Base-by-base conservation (phyloP, 2,797 vertebrate genomes). In the Falco novaeseelandiae region DNA sequence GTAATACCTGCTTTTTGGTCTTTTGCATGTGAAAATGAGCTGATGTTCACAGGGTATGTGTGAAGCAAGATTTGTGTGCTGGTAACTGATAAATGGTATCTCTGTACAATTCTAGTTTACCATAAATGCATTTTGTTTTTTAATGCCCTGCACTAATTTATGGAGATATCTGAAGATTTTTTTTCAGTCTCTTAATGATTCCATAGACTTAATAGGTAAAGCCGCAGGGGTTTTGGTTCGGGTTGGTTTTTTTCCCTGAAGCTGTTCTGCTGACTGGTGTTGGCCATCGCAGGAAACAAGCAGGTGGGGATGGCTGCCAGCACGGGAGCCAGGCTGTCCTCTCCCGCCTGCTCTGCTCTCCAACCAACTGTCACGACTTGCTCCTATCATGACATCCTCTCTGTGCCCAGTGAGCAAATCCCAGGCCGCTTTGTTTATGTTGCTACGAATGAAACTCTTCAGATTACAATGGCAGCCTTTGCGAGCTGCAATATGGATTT, bases 121-220 rank as follows among this genome's bases (percentile, higher is more conserved):
- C 95, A 96, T 90, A 95, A 96, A 95, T 57, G 90, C 88, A 16
- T 95, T 30, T 96, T 97, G 10, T 69, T 96, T 83, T 93, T 96
- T 11, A 81, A 89, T 87, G 97, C 97, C 96, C 97, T 92, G 94
- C 97, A 96, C 96, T 97, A 96, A 97, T 97, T 98, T 97, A 97
- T 96, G 97, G 96, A 98, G 90, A 44, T 83, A 72, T 89, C 96
- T 69, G 95, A 89, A 95, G 90, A 94, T 69, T 69, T 96, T 79
- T 95, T 83, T 79, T 90, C 7, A 7, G 93, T 92, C 95, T 96
- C 93, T 9, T 10, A 15, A 17, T 10, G 44, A 74, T 95, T 89
- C 97, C 78, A 17, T 59, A 44, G 38, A n/a, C 1, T 16, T 27
- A 59, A 58, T 23, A 51, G n/a, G 62, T 65, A 21, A n/a, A 61